These are phyloP conservation scores for Gephyroberyx darwinii DNA, from an alignment of 2,797 vertebrate species.

Conservation along the genomic window DNA sequence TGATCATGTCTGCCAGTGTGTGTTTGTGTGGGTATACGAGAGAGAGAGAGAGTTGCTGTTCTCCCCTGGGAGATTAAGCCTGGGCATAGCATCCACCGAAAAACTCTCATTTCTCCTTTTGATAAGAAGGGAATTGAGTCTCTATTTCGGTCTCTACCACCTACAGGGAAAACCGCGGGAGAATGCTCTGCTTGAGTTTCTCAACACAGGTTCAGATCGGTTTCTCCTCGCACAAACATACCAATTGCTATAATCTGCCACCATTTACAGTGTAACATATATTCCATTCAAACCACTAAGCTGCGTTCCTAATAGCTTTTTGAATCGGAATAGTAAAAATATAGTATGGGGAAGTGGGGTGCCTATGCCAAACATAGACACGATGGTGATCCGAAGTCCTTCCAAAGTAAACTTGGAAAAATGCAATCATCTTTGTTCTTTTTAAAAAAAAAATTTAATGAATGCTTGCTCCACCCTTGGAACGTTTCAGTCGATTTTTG, in stretches of 20 bases:
- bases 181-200: constrained; percentile 53
- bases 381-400: not conserved
- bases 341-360: not conserved
- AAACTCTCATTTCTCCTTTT: constrained; percentile 70
- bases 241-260: constrained; percentile 51
- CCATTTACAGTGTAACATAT: constrained; percentile 46
- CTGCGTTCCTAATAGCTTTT: constrained; percentile 22
- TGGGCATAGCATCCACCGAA: constrained; percentile 64
- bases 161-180: constrained; percentile 67
- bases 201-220: constrained; percentile 58
- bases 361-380: not conserved
- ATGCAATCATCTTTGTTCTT: not conserved
- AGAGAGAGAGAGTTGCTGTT: constrained; percentile 16
- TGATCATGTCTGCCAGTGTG: constrained; percentile 62
- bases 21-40: constrained; percentile 26
- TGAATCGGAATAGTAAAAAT: not conserved
- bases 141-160: constrained; percentile 72
- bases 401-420: not conserved
- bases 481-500: not conserved
- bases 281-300: constrained; percentile 40
- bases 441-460: not conserved
- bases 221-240: constrained; percentile 52
- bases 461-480: not conserved
- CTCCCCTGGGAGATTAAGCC: constrained; percentile 73
- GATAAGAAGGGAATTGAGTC: constrained; percentile 74